Percentiles rank a stretch among this genome's conserved stretches.
Conservation (phyloP, 1,140 invertebrate genomes). For the Thrips palmi region DNA sequence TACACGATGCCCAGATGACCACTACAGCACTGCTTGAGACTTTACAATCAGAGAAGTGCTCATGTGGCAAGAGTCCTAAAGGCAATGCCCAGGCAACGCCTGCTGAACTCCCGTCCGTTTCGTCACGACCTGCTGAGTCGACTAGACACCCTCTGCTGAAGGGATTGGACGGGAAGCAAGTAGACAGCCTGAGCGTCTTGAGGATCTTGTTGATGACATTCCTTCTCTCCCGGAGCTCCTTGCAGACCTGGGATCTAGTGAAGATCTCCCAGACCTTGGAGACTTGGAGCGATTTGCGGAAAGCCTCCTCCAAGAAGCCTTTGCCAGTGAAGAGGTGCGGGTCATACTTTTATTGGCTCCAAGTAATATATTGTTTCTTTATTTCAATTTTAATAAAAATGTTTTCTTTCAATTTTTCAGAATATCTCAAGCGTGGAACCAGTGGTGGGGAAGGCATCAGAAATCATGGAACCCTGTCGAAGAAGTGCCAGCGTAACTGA, state of each 20-base stretch:
- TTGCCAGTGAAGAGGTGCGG: slow-evolving; percentile 47
- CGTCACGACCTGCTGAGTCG: slow-evolving; percentile 57
- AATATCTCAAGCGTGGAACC: neutral
- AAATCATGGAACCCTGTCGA: slow-evolving; percentile 59
- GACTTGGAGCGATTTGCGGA: slow-evolving; percentile 59
- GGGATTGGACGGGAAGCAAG: slow-evolving; percentile 45
- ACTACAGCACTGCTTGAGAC: no score
- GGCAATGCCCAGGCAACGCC: no score
- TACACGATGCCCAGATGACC: no score
- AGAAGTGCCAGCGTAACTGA: slow-evolving; percentile 24
- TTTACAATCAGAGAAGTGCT: slow-evolving; percentile 8
- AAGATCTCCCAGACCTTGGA: slow-evolving; percentile 41
- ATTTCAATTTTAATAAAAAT: slow-evolving; percentile 33
- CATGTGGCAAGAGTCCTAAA: slow-evolving; percentile 7
- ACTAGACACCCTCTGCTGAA: slow-evolving; percentile 54
- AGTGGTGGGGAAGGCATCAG: slow-evolving; percentile 65
- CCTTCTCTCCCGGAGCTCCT: slow-evolving; percentile 35
- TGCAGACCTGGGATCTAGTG: slow-evolving; percentile 50
- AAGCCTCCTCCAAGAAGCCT: slow-evolving; percentile 54
- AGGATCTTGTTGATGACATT: slow-evolving; percentile 11
- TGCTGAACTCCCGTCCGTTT: no score
- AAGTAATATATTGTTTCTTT: slow-evolving; percentile 23
- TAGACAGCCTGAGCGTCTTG: slow-evolving; percentile 24
- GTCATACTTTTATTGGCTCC: slow-evolving; percentile 3
- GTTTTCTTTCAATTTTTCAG: slow-evolving; percentile 11